phyloP scores from a whole-genome alignment of 2,113 vertebrate species.

The Oreochromis tanganicae region DNA sequence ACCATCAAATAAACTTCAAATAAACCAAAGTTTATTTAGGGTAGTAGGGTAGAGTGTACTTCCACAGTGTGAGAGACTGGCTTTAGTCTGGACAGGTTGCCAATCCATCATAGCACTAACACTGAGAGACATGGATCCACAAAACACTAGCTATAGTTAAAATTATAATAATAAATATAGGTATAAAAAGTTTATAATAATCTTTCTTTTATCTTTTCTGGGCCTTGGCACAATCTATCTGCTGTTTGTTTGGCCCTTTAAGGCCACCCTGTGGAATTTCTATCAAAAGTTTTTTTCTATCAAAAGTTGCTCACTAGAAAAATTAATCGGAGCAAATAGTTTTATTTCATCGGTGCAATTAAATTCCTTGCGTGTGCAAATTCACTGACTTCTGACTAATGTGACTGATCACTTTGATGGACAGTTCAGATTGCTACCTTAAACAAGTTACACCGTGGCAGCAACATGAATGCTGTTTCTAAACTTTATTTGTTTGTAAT shows the following conservation, averaged over 20 bases:
- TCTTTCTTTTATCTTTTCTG: not conserved
- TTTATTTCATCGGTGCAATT: not conserved
- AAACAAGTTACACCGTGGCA: accelerated
- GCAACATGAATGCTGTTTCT: not conserved
- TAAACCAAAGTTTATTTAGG: not conserved
- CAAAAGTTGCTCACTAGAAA: accelerated
- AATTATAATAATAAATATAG: not conserved
- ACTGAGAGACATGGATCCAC: not conserved
- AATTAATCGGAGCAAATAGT: not conserved
- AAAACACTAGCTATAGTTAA: not conserved
- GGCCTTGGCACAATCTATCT: accelerated
- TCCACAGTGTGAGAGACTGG: not conserved
- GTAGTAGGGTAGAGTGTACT: not conserved
- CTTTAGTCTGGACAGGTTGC: not conserved
- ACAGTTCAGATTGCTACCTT: not conserved
- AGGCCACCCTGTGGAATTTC: not conserved
- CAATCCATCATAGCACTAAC: not conserved
- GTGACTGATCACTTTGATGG: accelerated
- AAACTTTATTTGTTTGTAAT: accelerated
- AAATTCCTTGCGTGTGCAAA: not conserved
- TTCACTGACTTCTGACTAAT: not conserved
- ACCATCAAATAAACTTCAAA: not conserved
- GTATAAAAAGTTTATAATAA: accelerated
- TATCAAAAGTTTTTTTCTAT: accelerated
- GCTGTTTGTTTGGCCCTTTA: not conserved